These are phyloP conservation scores for Stegostoma tigrinum DNA, from an alignment of 2,113 vertebrate genomes.

Conservation along the genomic window DNA sequence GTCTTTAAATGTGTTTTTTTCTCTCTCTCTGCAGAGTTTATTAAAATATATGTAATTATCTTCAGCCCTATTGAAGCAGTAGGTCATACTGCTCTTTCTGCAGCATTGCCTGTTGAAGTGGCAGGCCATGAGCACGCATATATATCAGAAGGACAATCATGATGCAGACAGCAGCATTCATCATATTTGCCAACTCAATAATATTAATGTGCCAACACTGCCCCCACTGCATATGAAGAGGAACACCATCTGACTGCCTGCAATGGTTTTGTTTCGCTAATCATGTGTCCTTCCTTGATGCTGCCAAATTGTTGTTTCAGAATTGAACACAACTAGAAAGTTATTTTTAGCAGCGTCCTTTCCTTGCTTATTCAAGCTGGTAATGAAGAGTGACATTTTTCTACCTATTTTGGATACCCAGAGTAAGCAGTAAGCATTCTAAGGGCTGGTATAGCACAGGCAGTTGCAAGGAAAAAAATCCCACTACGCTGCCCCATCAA, in stretches of 20 bases:
- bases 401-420: neutral
- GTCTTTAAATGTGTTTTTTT: neutral
- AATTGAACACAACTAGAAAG: neutral
- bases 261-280: neutral
- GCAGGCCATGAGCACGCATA: conserved; percentile 92
- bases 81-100: conserved; percentile 93
- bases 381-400: neutral
- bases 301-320: neutral
- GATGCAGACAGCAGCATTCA: conserved; percentile 87
- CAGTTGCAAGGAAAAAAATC: neutral
- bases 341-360: neutral
- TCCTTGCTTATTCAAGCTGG: neutral
- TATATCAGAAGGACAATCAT: conserved; percentile 92
- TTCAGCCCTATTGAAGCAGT: conserved; percentile 96
- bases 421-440: neutral
- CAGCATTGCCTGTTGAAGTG: conserved; percentile 96
- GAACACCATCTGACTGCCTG: neutral
- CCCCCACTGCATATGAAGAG: neutral
- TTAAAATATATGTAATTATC: conserved; percentile 60
- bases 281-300: neutral
- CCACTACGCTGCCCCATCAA: neutral
- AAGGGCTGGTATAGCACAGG: neutral
- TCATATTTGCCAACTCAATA: conserved; percentile 90
- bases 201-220: neutral
- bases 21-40: conserved; percentile 40